These are phyloP conservation scores for Chanos chanos DNA, from an alignment of 2,797 vertebrate species.

Conservation along the genomic window DNA sequence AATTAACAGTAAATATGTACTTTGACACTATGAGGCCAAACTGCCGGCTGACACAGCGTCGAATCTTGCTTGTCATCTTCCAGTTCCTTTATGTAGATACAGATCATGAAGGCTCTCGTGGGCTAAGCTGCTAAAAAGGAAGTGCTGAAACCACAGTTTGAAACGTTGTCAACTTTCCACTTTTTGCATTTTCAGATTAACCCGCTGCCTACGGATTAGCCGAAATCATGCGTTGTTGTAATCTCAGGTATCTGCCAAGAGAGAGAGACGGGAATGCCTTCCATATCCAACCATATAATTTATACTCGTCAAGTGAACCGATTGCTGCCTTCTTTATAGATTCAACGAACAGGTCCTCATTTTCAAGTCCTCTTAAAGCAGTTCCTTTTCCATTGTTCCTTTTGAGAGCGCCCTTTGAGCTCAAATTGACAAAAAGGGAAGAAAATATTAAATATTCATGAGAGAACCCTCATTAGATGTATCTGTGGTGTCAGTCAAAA, in stretches of 20 bases:
- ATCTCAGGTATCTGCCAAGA: too few relatives aligned
- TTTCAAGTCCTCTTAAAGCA: slow-evolving; percentile 41
- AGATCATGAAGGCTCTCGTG: too few relatives aligned
- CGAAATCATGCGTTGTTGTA: too few relatives aligned
- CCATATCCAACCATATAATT: slow-evolving; percentile 19
- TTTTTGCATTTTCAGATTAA: too few relatives aligned
- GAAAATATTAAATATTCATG: slow-evolving; percentile 56
- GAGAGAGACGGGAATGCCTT: slow-evolving; percentile 6
- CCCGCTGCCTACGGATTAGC: too few relatives aligned
- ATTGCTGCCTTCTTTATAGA: slow-evolving; percentile 35
- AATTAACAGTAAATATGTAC: background rate
- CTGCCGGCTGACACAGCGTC: too few relatives aligned
- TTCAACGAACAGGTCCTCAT: slow-evolving; percentile 26
- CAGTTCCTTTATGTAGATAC: too few relatives aligned
- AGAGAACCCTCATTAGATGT: slow-evolving; percentile 49
- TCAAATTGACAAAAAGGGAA: slow-evolving; percentile 41
- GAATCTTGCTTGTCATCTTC: too few relatives aligned
- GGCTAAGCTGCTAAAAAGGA: too few relatives aligned
- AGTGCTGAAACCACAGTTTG: too few relatives aligned
- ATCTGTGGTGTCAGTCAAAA: slow-evolving; percentile 45
- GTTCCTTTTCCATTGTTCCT: slow-evolving; percentile 33
- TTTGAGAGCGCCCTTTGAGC: slow-evolving; percentile 43
- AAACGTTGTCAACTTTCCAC: too few relatives aligned
- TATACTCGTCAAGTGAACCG: slow-evolving; percentile 6
- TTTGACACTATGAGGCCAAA: too few relatives aligned